Evolutionary conservation across 2,888 invertebrate genomes (phyloP).

Genomic region (Apodemia duryi): DNA sequence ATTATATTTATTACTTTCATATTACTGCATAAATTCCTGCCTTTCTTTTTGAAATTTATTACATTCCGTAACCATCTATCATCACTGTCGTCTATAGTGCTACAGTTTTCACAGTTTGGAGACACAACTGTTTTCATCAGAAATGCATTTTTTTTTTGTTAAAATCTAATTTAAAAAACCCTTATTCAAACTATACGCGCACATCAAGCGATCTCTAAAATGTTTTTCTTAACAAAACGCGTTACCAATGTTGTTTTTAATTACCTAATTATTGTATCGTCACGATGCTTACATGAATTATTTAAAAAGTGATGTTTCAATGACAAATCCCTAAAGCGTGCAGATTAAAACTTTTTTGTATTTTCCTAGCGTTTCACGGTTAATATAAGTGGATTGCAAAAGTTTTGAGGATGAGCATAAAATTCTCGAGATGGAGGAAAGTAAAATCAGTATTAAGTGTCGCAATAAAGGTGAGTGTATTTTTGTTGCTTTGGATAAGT

Average conservation of each 20-base stretch:
- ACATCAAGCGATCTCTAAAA: neutral
- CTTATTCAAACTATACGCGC: no score
- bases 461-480: slow-evolving; percentile 64
- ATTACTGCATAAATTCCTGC: no score
- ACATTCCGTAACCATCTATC: no score
- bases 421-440: slow-evolving; percentile 62
- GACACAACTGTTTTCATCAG: no score
- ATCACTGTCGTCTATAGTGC: no score
- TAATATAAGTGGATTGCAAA: slow-evolving; percentile 79
- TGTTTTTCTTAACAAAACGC: no score
- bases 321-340: slow-evolving; percentile 71
- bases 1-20: no score
- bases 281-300: slow-evolving; percentile 59
- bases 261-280: neutral
- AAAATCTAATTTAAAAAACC: no score
- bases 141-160: no score
- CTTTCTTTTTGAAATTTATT: no score
- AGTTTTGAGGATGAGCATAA: slow-evolving; percentile 75
- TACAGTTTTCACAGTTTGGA: no score
- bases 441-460: slow-evolving; percentile 68
- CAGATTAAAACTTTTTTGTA: slow-evolving; percentile 76
- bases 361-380: slow-evolving; percentile 75
- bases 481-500: slow-evolving; percentile 57
- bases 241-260: neutral
- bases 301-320: slow-evolving; percentile 72